These are phyloP conservation scores for Callosobruchus maculatus DNA, from an alignment of 2,888 invertebrate genomes.

Conservation along the genomic window DNA sequence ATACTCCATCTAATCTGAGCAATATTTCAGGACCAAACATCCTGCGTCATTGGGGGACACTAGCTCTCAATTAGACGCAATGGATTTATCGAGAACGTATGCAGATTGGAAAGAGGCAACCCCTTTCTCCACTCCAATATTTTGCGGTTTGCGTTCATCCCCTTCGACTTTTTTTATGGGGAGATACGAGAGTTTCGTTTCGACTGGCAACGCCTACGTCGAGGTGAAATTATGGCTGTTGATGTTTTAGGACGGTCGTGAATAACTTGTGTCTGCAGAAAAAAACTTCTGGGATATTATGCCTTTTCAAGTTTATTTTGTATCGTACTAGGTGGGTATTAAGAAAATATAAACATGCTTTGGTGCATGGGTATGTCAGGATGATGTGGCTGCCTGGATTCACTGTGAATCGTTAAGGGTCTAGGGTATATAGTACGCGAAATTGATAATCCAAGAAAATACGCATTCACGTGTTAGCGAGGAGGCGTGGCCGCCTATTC, in stretches of 20 bases:
- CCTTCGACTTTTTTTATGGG: background rate
- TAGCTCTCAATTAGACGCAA: slow-evolving; percentile 33
- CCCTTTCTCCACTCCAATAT: background rate
- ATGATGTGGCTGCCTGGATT: no score
- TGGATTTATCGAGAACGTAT: slow-evolving; percentile 12
- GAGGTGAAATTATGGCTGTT: background rate
- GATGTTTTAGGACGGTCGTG: background rate
- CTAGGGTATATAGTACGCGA: no score
- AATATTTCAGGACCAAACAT: background rate
- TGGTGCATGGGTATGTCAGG: background rate
- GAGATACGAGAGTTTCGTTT: background rate
- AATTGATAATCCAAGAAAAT: no score
- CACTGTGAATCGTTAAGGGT: no score
- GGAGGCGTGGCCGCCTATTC: no score
- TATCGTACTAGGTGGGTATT: background rate
- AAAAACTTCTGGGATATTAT: background rate
- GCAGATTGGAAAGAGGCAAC: background rate
- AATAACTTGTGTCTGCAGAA: background rate
- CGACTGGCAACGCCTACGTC: background rate
- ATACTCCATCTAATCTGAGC: background rate
- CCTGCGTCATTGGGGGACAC: slow-evolving; percentile 10
- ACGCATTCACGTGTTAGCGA: no score
- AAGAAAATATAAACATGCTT: background rate
- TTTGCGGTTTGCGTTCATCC: background rate
- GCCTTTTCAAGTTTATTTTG: background rate